Conservation (phyloP, 2,797 vertebrate genomes). For the Eospalax fontanierii region DNA sequence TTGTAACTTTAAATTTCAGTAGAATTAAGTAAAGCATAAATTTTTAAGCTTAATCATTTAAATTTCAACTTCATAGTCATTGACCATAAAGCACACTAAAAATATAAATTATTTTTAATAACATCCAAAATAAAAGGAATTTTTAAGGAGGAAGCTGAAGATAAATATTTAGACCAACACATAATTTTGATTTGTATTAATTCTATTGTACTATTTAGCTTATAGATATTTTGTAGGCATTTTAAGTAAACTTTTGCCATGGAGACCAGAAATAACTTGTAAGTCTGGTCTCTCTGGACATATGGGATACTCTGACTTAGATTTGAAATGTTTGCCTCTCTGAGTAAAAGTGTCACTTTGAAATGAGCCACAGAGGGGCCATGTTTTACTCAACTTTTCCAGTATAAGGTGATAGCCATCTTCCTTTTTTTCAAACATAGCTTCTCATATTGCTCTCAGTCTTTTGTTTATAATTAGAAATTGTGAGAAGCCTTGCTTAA, state of each 20-base stretch:
- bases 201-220: constrained; percentile 47
- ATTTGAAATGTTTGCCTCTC: constrained; percentile 63
- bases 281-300: constrained; percentile 8
- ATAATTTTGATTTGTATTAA: constrained; percentile 67
- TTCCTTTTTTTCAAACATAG: constrained; percentile 73
- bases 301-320: background rate
- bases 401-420: constrained; percentile 80
- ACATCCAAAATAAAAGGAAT: constrained; percentile 75
- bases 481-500: constrained; percentile 83
- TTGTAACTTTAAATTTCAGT: constrained; percentile 83
- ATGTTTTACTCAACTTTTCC: constrained; percentile 83
- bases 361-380: constrained; percentile 76
- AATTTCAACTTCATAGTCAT: constrained; percentile 84
- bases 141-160: constrained; percentile 66
- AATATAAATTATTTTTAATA: constrained; percentile 88
- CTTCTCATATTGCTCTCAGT: constrained; percentile 81
- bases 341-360: constrained; percentile 75
- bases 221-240: constrained; percentile 68
- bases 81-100: constrained; percentile 88
- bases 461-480: constrained; percentile 86
- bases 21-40: constrained; percentile 87
- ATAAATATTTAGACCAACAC: constrained; percentile 74
- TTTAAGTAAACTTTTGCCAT: constrained; percentile 39
- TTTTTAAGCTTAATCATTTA: constrained; percentile 85
- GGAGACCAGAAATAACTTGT: constrained; percentile 4